Evolutionary conservation across 2,888 invertebrate species (phyloP).

Genomic region (Spialia ferax): DNA sequence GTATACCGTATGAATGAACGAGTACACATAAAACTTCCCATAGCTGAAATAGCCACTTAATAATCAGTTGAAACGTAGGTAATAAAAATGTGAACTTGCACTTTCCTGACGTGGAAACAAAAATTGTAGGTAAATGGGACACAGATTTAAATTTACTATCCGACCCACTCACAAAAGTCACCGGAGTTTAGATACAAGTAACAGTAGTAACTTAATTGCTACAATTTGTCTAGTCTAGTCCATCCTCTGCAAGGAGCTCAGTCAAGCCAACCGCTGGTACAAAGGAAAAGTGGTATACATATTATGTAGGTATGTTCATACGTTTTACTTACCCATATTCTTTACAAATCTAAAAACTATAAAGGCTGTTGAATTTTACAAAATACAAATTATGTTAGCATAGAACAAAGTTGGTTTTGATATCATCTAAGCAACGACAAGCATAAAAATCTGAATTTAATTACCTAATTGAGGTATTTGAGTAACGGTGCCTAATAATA

Average conservation of each 20-base stretch:
- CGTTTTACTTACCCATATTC: not conserved
- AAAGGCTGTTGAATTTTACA: no score
- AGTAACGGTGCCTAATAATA: not conserved
- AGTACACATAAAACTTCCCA: no score
- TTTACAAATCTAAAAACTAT: not conserved
- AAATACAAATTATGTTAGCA: no score
- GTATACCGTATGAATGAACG: no score
- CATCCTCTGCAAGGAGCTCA: slow-evolving; percentile 46
- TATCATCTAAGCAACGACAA: no score
- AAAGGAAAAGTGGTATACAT: not conserved
- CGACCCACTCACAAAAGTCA: slow-evolving; percentile 4
- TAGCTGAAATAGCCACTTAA: no score
- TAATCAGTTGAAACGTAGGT: no score
- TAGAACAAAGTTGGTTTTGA: no score
- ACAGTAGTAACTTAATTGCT: slow-evolving; percentile 56
- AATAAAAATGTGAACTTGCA: no score
- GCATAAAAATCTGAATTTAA: no score
- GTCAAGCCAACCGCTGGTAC: not conserved
- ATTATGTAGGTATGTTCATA: no score
- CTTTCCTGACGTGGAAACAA: not conserved
- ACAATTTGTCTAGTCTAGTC: slow-evolving; percentile 64
- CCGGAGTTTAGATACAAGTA: not conserved
- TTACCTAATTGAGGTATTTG: no score
- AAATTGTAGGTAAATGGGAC: not conserved
- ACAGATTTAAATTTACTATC: not conserved